A percentile compares a stretch with the other conserved stretches of the same genome.
Evolutionary conservation across 2,888 invertebrate genomes (phyloP).

Genomic region (Hydroisotoma schaefferi): DNA sequence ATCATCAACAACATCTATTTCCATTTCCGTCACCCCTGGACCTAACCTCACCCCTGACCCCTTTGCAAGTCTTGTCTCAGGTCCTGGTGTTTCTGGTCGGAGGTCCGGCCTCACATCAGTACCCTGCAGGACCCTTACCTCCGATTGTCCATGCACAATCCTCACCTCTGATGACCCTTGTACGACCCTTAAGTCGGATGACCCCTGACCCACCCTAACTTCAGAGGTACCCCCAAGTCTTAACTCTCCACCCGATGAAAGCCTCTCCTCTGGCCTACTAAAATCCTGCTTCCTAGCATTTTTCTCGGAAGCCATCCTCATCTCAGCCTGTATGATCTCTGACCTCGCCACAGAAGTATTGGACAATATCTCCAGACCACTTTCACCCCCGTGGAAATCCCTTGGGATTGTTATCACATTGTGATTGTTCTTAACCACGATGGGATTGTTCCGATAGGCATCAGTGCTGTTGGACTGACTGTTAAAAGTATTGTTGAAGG

Average conservation of each 20-base stretch:
- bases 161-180: background rate
- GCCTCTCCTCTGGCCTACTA: too few species aligned
- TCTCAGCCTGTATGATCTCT: too few species aligned
- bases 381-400: too few species aligned
- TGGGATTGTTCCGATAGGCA: background rate
- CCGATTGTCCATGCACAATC: background rate
- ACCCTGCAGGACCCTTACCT: background rate
- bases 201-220: background rate
- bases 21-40: constrained; percentile 1
- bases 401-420: too few species aligned
- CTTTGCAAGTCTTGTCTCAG: background rate
- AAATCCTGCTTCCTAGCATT: too few species aligned
- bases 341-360: too few species aligned
- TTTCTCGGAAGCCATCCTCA: too few species aligned
- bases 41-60: too few species aligned
- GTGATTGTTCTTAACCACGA: background rate
- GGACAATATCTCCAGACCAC: too few species aligned
- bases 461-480: background rate
- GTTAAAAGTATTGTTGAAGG: too few species aligned
- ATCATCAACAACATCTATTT: constrained; percentile 1
- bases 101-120: background rate
- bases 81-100: constrained; percentile 7
- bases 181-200: background rate
- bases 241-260: too few species aligned
- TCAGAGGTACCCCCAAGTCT: constrained; percentile 1